Evolutionary conservation across 2,113 vertebrate genomes (phyloP).

Genomic region (Oncorhynchus gorbuscha): DNA sequence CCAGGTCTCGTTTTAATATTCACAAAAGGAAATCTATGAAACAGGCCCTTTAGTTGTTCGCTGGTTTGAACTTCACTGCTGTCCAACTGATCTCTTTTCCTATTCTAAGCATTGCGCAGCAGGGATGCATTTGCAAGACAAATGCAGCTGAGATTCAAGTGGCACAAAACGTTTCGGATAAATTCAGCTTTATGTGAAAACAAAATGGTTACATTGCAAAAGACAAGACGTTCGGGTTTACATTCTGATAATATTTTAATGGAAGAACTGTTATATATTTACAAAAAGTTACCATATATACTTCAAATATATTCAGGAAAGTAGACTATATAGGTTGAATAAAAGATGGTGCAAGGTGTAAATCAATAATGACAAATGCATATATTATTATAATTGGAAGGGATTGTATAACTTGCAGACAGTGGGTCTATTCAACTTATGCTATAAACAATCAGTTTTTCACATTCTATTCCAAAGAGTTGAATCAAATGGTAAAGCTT

Average conservation of each 20-base stretch:
- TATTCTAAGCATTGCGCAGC: constrained; percentile 93
- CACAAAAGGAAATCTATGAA: constrained; percentile 93
- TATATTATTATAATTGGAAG: no score
- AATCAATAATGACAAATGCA: no score
- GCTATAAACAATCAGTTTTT: no score
- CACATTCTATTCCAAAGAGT: not conserved
- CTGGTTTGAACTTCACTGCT: constrained; percentile 92
- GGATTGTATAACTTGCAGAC: no score
- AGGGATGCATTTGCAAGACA: constrained; percentile 86
- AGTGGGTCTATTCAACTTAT: no score
- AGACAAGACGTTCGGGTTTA: not conserved
- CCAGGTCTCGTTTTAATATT: constrained; percentile 89
- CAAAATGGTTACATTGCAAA: constrained; percentile 25
- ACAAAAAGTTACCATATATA: not conserved
- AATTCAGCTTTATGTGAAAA: constrained; percentile 69
- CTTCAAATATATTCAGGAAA: not conserved
- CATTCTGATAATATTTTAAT: not conserved
- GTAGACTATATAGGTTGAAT: not conserved
- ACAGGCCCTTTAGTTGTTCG: constrained; percentile 87
- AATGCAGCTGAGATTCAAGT: constrained; percentile 85
- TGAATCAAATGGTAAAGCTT: not conserved
- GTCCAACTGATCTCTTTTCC: constrained; percentile 90
- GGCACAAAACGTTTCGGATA: constrained; percentile 81
- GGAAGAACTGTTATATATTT: not conserved
- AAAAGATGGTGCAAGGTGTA: no score